Evolutionary conservation across 1,140 invertebrate species (phyloP), one percentile per base, ranked within the genome.

Genomic region (Mactra quadrangularis): DNA sequence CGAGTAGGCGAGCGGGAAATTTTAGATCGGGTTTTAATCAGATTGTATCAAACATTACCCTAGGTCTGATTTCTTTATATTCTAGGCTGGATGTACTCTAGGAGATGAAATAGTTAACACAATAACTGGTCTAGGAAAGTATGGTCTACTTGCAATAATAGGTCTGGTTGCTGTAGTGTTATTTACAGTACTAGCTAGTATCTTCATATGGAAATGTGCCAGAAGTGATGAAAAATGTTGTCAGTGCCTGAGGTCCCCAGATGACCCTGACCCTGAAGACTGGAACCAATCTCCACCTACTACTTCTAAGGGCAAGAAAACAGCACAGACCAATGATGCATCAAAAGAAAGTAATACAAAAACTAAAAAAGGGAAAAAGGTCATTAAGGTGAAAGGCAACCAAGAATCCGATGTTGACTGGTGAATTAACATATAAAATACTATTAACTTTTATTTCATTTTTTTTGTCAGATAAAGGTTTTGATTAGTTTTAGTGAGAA

Each of bases 191-290:
- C 50, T 70, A 13, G 15, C 50, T 13, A 70, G 35, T 31, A 41
- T 52, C 11, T 45, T 70, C 27, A 7, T 70, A 3, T 70, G 66
- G 66, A 70, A 70, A 17, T 68, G 25, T 50, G 22, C 45, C 3
- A 50, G 45, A 45, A 68, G 11, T 22, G 66, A 70, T n/a, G 27
- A 27, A 4, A 45, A 70, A 52, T 70, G 66, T 25, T 64, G 60
- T 35, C 6, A 64, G 35, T 64, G 33, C 41, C n/a, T n/a, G n/a
- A 50, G 41, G 19, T 19, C 17, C 4, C 13, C 13, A 7, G 25
- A 29, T 29, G 66, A 70, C 22, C 35, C 38, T 29, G n/a, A 52
- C 1, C 22, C 38, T 0, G 6, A 15, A 3, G 25, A 31, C 13
- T 22, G 4, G 1, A 6, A 15, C 3, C 1, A 2, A 22, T 13